phyloP scores from a whole-genome alignment of 2,113 vertebrate genomes.

The Strigops habroptila region DNA sequence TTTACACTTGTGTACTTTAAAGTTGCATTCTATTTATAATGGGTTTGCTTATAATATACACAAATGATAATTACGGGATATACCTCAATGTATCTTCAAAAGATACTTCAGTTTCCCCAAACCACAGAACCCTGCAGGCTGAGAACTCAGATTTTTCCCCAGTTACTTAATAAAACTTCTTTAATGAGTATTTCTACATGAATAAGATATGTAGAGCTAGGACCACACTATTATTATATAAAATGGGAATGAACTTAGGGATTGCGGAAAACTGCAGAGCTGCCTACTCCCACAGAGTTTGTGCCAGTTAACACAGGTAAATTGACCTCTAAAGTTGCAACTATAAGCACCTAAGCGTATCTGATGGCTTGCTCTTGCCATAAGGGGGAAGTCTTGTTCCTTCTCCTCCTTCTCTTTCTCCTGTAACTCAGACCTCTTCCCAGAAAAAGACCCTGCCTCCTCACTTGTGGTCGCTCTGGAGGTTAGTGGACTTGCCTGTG shows the following conservation, averaged over 20 bases:
- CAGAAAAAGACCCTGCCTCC: not conserved
- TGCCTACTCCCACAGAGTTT: not conserved
- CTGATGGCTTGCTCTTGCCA: constrained; percentile 1
- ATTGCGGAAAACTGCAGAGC: not conserved
- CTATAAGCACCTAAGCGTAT: not conserved
- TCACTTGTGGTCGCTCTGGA: not conserved
- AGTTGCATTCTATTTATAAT: not conserved
- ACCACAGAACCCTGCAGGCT: not conserved
- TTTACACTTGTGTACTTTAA: not conserved
- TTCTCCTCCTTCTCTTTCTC: not conserved
- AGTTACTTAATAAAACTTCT: not conserved
- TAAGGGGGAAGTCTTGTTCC: constrained; percentile 52
- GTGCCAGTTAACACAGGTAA: fast-evolving
- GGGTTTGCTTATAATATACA: not conserved
- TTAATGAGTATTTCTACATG: not conserved
- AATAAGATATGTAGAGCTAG: not conserved
- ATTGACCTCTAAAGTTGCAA: not conserved
- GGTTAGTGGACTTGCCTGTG: not conserved
- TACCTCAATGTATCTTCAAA: not conserved
- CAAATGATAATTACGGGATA: not conserved
- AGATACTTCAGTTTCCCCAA: not conserved
- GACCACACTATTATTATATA: not conserved
- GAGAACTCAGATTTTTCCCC: not conserved
- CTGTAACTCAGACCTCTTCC: not conserved
- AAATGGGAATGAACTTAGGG: not conserved